Percentiles rank a stretch among this genome's conserved stretches.
phyloP scores from a whole-genome alignment of 2,888 invertebrate genomes.

The Villa cingulata region DNA sequence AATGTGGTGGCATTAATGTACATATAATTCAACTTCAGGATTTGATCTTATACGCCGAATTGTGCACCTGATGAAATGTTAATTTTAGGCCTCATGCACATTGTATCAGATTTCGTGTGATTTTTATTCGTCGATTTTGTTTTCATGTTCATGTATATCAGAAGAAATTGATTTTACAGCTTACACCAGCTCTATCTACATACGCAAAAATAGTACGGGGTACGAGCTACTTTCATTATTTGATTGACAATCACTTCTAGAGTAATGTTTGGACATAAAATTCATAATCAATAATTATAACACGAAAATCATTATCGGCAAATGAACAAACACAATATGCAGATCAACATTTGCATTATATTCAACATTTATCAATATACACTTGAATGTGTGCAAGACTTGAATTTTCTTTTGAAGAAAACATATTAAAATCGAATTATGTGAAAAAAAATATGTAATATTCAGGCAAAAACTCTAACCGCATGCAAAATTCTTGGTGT shows the following conservation, averaged over 20 bases:
- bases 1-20: too few relatives aligned
- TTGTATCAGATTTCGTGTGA: too few relatives aligned
- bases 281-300: slow-evolving; percentile 64
- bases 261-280: slow-evolving; percentile 56
- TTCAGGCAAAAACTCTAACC: slow-evolving; percentile 35
- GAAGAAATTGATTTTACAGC: slow-evolving; percentile 38
- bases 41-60: too few relatives aligned
- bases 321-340: slow-evolving; percentile 51
- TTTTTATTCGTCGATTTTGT: too few relatives aligned
- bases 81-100: too few relatives aligned
- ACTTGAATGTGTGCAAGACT: slow-evolving; percentile 73
- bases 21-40: too few relatives aligned
- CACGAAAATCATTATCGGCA: slow-evolving; percentile 50
- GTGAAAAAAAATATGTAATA: background rate
- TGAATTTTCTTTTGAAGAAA: slow-evolving; percentile 47
- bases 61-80: too few relatives aligned
- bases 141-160: too few relatives aligned
- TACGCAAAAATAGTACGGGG: slow-evolving; percentile 50
- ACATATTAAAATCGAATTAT: too few relatives aligned
- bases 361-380: slow-evolving; percentile 86
- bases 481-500: slow-evolving; percentile 38
- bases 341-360: slow-evolving; percentile 47
- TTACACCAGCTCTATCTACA: slow-evolving; percentile 46
- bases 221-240: slow-evolving; percentile 46
- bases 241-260: slow-evolving; percentile 49